These are phyloP conservation scores for Micromesistius poutassou DNA, from an alignment of 2,797 vertebrate genomes.

Conservation along the genomic window DNA sequence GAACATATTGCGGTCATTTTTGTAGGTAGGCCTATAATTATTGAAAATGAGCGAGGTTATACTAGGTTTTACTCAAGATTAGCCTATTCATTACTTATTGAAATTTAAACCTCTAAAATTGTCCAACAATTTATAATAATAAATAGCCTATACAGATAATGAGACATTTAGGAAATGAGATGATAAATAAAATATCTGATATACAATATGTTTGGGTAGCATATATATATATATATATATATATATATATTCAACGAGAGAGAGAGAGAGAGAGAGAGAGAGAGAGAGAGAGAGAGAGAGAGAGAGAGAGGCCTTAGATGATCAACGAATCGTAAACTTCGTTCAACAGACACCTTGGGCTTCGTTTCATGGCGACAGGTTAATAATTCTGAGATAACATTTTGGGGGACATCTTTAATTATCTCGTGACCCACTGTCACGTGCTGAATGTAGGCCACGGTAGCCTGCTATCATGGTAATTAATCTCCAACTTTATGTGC, in stretches of 20 bases:
- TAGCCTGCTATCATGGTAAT: not conserved
- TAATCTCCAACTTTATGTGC: not conserved
- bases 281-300: not conserved
- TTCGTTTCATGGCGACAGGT: no score
- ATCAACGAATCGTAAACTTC: no score
- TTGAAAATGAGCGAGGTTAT: not conserved
- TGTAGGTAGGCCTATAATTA: not conserved
- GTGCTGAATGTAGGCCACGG: not conserved
- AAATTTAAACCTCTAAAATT: no score
- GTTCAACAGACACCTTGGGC: no score
- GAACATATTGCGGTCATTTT: not conserved
- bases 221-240: not conserved
- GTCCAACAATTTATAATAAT: not conserved
- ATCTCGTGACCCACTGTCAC: not conserved
- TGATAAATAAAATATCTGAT: not conserved
- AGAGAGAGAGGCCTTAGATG: not conserved
- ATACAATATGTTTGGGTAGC: not conserved
- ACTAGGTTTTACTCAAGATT: no score
- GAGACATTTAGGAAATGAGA: not conserved
- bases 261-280: not conserved
- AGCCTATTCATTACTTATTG: no score
- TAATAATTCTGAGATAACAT: not conserved
- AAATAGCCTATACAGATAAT: no score
- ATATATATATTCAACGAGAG: not conserved
- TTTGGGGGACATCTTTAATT: not conserved